Percentiles rank a stretch among this genome's conserved stretches.
Conservation (phyloP, 2,113 vertebrate genomes). For the Sylvia atricapilla region DNA sequence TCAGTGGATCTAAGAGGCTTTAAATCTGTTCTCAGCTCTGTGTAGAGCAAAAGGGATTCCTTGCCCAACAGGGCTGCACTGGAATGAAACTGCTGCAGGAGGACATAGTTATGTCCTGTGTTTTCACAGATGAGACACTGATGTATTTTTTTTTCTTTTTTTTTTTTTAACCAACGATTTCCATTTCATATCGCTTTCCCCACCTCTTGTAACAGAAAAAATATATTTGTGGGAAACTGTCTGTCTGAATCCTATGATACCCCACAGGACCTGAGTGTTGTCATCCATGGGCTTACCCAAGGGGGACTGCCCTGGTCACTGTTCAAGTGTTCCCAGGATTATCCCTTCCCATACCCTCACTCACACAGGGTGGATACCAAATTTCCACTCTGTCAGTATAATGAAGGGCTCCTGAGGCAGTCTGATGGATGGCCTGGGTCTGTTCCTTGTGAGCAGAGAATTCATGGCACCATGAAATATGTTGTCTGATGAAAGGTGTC, state of each 20-base stretch:
- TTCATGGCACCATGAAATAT: neutral
- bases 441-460: neutral
- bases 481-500: neutral
- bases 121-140: neutral
- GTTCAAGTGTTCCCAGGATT: neutral
- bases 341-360: neutral
- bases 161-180: neutral
- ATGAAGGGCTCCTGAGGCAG: neutral
- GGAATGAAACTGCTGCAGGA: neutral
- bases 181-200: neutral
- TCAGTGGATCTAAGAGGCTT: neutral
- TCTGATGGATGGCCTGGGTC: neutral
- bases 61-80: neutral
- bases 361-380: neutral
- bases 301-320: neutral
- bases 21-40: neutral
- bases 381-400: neutral
- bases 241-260: neutral
- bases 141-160: neutral
- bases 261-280: neutral
- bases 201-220: neutral
- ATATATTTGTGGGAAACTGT: neutral
- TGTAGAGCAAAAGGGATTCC: neutral
- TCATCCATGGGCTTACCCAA: neutral
- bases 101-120: neutral